phyloP scores from a whole-genome alignment of 2,797 vertebrate species.

The Glyptemys insculpta region DNA sequence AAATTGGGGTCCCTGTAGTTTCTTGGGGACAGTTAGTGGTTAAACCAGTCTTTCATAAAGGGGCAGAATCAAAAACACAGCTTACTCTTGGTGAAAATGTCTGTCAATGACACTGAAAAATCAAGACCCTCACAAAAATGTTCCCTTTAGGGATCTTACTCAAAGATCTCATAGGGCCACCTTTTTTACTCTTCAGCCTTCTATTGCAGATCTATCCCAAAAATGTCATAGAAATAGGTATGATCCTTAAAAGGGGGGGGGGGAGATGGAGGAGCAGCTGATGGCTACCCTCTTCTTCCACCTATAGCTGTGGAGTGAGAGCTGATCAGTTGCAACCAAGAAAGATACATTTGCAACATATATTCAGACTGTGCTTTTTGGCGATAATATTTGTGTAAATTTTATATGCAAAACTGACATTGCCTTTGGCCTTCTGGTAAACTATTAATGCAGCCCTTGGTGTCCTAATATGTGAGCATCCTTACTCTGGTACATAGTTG shows the following conservation, averaged over 20 bases:
- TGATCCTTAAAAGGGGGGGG: neutral
- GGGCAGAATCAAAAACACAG: neutral
- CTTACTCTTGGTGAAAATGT: neutral
- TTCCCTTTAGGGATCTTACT: neutral
- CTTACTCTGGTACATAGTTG: neutral
- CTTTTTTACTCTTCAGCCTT: neutral
- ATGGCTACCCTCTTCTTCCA: neutral
- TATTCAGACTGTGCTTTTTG: neutral
- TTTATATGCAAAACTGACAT: neutral
- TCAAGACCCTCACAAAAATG: neutral
- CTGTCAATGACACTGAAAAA: constrained; percentile 7
- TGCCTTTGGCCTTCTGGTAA: neutral
- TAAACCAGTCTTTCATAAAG: neutral
- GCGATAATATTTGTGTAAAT: neutral
- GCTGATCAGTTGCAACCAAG: neutral
- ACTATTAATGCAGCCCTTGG: neutral
- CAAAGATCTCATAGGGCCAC: neutral
- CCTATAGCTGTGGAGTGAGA: constrained; percentile 3
- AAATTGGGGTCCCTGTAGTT: too few relatives aligned
- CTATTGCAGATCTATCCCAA: neutral
- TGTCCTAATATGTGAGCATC: neutral
- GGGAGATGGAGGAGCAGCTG: neutral
- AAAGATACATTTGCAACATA: neutral
- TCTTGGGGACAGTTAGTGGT: neutral
- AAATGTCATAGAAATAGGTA: neutral